A percentile compares a stretch with the other conserved stretches of the same genome.
Conservation (phyloP, 2,888 invertebrate species). For the Himalopsyche japonica region DNA sequence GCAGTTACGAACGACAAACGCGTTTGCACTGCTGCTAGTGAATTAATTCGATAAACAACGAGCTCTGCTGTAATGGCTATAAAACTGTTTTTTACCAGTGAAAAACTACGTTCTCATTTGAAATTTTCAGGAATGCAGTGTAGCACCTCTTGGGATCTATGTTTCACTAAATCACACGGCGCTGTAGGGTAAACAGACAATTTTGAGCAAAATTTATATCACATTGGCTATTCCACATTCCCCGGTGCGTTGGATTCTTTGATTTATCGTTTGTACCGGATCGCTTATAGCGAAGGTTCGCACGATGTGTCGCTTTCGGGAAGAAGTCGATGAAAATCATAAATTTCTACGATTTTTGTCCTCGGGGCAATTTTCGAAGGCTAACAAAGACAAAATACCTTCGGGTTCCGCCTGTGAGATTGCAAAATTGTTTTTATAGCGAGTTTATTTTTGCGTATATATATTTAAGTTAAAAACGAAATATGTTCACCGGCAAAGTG, state of each 20-base stretch:
- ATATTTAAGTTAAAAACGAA: background rate
- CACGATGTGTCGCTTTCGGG: constrained; percentile 2
- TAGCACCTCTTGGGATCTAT: constrained; percentile 11
- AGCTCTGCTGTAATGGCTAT: background rate
- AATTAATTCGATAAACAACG: constrained; percentile 28
- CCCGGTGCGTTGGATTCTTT: constrained; percentile 9
- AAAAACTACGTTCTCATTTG: constrained; percentile 21
- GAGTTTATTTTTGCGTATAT: background rate
- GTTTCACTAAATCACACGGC: constrained; percentile 18
- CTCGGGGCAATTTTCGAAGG: constrained; percentile 32
- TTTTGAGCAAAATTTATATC: constrained; percentile 32
- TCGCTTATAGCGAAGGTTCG: constrained; percentile 3
- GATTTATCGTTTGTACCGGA: constrained; percentile 9
- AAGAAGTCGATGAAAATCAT: constrained; percentile 36
- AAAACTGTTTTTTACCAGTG: constrained; percentile 12
- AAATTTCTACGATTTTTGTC: constrained; percentile 37
- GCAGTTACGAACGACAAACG: background rate
- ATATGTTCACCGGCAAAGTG: background rate
- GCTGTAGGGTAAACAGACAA: constrained; percentile 27
- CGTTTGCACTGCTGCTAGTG: background rate
- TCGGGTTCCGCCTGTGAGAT: constrained; percentile 11
- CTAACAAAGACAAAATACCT: constrained; percentile 39
- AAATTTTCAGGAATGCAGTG: constrained; percentile 12
- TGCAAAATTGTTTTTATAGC: constrained; percentile 3
- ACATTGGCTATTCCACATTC: constrained; percentile 24